Base-by-base conservation (phyloP, 2,888 invertebrate genomes). In the Hipparchia sbordonii region DNA sequence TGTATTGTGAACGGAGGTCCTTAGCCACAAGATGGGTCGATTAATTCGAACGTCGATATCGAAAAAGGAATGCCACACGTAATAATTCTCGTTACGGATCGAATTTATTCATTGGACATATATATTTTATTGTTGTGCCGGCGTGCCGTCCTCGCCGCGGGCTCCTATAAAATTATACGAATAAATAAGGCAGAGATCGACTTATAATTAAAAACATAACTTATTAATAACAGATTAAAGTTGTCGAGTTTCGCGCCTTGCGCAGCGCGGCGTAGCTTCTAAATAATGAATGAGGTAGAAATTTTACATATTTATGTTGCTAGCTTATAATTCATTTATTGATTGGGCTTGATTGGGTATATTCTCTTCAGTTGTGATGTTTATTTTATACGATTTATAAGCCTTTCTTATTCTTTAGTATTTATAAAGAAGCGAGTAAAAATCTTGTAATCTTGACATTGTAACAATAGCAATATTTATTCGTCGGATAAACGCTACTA, bases 131-230 rank as follows among this genome's bases (percentile, higher is more conserved):
- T 89, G 88, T 89, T 88, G 86, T 85, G 83, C 78, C 82, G 82
- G 79, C 82, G 79, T 83, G 82, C 80, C 82, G 81, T 81, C 74
- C 77, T 82, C 88, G 92, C 93, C 92, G 85, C 91, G 82, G 92
- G 93, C 91, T 87, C 85, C 89, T 85, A 93, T 93, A 92, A 92
- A 92, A 92, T 92, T 90, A 92, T 92, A 86, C 90, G 90, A 88
- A 92, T 92, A 93, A 92, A 92, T 93, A 93, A 91, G 84, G 84
- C 81, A 78, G 83, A 84, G 88, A 93, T 93, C 89, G 87, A 79
- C 78, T 80, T 87, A 85, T 93, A 93, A 93, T 93, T 93, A 93
- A 93, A 93, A 92, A 89, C 90, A 90, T 92, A 92, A 92, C 91
- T 92, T 93, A 90, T 91, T 92, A 92, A 91, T 92, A 90, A 89